Percentiles rank a stretch among this genome's conserved stretches.
Conservation (phyloP, 2,797 vertebrate species). For the Lacerta agilis region DNA sequence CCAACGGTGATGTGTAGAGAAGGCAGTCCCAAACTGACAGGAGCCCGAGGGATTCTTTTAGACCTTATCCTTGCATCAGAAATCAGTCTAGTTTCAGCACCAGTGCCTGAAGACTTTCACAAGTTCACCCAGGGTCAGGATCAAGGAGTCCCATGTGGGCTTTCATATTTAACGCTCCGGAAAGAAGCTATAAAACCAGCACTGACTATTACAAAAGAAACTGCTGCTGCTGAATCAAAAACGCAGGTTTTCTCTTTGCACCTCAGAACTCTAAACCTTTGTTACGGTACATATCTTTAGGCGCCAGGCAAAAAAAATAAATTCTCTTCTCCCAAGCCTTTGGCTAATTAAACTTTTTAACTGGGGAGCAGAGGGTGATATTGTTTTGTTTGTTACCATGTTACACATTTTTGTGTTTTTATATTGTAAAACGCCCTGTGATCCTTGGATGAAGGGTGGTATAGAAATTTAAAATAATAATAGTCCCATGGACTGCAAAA, state of each 20-base stretch:
- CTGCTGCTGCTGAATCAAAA: not conserved
- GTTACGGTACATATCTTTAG: no score
- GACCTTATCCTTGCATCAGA: constrained; percentile 19
- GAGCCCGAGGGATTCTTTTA: constrained; percentile 65
- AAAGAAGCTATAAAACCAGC: not conserved
- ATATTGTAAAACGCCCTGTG: no score
- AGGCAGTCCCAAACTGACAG: constrained; percentile 51
- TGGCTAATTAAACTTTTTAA: no score
- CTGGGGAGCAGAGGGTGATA: not conserved
- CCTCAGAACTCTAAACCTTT: not conserved
- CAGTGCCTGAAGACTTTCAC: constrained; percentile 1
- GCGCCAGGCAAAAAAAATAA: no score
- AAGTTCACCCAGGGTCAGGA: constrained; percentile 31
- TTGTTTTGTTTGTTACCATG: not conserved
- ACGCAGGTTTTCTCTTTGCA: not conserved
- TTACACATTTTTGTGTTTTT: no score
- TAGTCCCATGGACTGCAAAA: no score
- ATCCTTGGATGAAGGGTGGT: no score
- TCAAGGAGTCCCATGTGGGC: constrained; percentile 26
- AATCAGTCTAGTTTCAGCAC: constrained; percentile 35
- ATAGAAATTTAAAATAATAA: no score
- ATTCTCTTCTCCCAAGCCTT: no score
- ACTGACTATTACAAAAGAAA: not conserved
- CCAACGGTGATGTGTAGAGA: constrained; percentile 42
- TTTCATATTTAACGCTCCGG: not conserved